phyloP scores from a whole-genome alignment of 2,797 vertebrate genomes.

The Poecilia velifera region DNA sequence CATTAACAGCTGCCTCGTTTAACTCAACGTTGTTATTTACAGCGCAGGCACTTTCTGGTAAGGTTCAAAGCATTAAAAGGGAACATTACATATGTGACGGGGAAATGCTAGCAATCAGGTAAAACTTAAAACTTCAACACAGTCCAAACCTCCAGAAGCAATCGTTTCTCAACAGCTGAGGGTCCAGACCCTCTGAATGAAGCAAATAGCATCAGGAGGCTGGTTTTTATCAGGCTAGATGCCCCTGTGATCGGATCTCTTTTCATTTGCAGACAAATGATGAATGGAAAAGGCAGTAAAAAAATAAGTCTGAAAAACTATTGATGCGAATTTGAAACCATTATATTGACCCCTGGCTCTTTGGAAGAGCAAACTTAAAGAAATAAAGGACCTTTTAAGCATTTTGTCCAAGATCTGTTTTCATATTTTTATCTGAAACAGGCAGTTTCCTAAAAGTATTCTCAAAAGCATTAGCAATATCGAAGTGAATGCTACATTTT shows the following conservation, averaged over 20 bases:
- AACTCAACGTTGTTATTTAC: too few relatives aligned
- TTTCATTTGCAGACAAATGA: not conserved
- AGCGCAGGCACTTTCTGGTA: too few relatives aligned
- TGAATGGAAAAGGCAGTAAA: not conserved
- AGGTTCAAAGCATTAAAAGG: too few relatives aligned
- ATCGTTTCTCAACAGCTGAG: too few relatives aligned
- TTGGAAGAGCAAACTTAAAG: not conserved
- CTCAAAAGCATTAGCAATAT: not conserved
- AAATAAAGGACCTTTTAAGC: not conserved
- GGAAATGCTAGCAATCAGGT: too few relatives aligned
- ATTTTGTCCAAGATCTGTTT: not conserved
- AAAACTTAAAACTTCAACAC: too few relatives aligned
- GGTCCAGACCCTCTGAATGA: too few relatives aligned
- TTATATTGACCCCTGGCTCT: not conserved
- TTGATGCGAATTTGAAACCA: not conserved
- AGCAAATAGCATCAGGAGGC: too few relatives aligned
- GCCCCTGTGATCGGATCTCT: not conserved
- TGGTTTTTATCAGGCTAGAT: too few relatives aligned
- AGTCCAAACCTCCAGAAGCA: too few relatives aligned
- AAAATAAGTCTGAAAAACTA: not conserved
- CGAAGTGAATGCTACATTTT: not conserved
- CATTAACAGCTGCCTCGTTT: too few relatives aligned
- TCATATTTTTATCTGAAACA: not conserved
- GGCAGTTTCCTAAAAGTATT: not conserved
- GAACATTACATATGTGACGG: too few relatives aligned